Base-by-base conservation (phyloP, 2,888 invertebrate genomes). In the Hipparchia semele region DNA sequence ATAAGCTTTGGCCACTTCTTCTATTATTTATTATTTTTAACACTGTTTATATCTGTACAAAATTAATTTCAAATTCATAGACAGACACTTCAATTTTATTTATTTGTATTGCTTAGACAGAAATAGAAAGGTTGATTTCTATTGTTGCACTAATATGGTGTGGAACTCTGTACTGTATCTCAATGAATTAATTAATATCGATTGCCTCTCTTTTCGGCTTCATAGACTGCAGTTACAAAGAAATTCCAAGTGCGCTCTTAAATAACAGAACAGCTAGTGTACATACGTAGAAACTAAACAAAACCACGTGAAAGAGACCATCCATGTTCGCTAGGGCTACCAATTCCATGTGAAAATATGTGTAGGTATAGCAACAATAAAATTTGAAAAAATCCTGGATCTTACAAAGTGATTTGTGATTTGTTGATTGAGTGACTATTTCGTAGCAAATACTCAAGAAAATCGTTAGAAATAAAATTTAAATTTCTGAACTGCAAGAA, bases 221-320 rank as follows among this genome's bases (percentile, higher is more conserved):
- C 56, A 12, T 46, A 56, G 67, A 67, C n/a, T n/a, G n/a, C 58
- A 58, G 56, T 67, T 67, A 58, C 45, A 58, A 13, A 58, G 56
- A 56, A 39, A 67, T 67, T 46, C 67, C 46, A 58, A 13, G 51
- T 53, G 51, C 33, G n/a, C 13, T 56, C 59, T 68, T 51, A 10
- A 60, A 68, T 68, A 59, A 12, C 68, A 68, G 13, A 58, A 59
- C 49, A 60, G 59, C 46, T 59, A 60, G 49, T 68, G 58, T 60
- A 60, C 6, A 58, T 49, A 49, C 6, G 46, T 64, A 64, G 68
- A 59, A 73, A 59, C 72, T 59, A 72, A 58, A 72, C 76, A 86
- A 85, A 86, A 83, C 83, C 83, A 83, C 87, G 88, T 83, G 88
- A 89, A 87, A 76, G 70, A 78, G 77, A 78, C 81, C 39, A 39